Conservation (phyloP, 2,888 invertebrate species). For the Lamellibrachia satsuma region DNA sequence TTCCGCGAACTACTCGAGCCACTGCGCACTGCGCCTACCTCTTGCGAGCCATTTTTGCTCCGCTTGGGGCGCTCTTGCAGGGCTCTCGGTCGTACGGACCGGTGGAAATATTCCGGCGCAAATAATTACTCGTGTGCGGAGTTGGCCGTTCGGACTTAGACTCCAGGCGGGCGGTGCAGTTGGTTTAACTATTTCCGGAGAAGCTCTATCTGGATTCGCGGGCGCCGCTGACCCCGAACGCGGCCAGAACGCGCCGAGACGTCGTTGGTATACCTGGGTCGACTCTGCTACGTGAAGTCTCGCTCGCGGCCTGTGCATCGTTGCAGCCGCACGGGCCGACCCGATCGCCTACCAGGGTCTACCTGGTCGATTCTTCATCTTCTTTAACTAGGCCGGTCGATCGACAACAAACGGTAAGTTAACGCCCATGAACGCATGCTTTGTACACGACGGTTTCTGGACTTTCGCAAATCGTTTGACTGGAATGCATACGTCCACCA, state of each 20-base stretch:
- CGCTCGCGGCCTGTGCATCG: constrained; percentile 7
- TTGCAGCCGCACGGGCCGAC: neutral
- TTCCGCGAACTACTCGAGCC: neutral
- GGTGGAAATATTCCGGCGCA: neutral
- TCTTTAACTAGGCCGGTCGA: too few relatives aligned
- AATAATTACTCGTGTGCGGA: neutral
- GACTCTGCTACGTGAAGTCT: neutral
- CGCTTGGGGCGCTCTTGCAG: neutral
- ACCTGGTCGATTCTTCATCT: too few relatives aligned
- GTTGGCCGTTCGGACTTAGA: neutral
- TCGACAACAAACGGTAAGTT: neutral
- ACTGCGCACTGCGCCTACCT: neutral
- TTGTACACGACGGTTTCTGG: neutral
- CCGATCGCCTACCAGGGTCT: neutral
- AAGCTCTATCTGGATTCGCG: neutral
- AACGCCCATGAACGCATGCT: neutral
- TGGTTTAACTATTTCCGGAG: neutral
- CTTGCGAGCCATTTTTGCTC: neutral
- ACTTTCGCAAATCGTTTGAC: neutral
- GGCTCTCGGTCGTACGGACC: constrained; percentile 1
- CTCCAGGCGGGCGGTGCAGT: neutral
- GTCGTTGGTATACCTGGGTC: neutral
- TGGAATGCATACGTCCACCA: neutral
- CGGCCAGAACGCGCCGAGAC: neutral
- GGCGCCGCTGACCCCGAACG: neutral